phyloP scores from a whole-genome alignment of 2,797 vertebrate genomes.

The Siniperca undulata region DNA sequence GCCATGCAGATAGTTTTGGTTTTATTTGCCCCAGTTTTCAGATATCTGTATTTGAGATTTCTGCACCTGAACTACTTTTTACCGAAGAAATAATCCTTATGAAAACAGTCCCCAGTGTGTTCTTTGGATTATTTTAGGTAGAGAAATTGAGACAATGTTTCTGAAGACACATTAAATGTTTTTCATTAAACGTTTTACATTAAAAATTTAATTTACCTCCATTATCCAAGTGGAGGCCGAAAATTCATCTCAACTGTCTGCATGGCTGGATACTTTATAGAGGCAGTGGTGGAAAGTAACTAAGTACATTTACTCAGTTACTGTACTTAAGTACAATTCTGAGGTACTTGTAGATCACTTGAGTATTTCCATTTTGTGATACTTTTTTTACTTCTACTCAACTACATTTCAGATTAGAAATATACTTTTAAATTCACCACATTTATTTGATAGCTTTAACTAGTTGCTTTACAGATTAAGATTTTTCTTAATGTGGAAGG shows the following conservation, averaged over 20 bases:
- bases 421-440: background rate
- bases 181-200: too few species aligned
- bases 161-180: background rate
- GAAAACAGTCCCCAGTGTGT: background rate
- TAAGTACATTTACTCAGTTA: too few species aligned
- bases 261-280: background rate
- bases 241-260: background rate
- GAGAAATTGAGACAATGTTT: too few species aligned
- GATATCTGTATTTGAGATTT: conserved; percentile 1
- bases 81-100: background rate
- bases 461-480: background rate
- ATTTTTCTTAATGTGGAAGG: background rate
- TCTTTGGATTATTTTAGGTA: background rate
- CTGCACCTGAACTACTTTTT: background rate
- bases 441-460: background rate
- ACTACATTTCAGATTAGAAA: background rate
- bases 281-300: background rate
- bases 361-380: background rate
- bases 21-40: background rate
- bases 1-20: background rate
- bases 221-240: background rate
- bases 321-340: background rate
- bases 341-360: background rate
- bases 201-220: too few species aligned
- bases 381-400: background rate